Percentiles rank a stretch among this genome's conserved stretches.
phyloP scores from a whole-genome alignment of 92 coral and sea anemone species.

The Zoanthus sansibaricus region DNA sequence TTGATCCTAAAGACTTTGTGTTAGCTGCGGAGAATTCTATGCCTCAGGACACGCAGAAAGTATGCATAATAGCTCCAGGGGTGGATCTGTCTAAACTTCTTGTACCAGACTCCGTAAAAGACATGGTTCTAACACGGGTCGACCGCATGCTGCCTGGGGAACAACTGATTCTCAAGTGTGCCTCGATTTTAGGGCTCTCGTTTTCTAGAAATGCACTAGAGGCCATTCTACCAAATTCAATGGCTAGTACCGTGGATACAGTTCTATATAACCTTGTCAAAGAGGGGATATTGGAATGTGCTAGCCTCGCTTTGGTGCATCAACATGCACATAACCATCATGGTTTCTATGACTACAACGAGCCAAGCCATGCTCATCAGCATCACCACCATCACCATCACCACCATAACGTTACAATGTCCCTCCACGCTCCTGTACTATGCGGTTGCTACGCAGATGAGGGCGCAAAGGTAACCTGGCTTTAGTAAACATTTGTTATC shows the following conservation, averaged over 20 bases:
- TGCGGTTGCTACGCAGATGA: slow-evolving; percentile 97
- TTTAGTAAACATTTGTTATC: too few relatives aligned
- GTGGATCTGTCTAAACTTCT: slow-evolving; percentile 84
- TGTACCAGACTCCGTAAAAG: slow-evolving; percentile 96
- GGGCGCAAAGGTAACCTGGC: slow-evolving; percentile 72
- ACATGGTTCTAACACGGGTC: slow-evolving; percentile 96
- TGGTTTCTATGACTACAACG: slow-evolving; percentile 94
- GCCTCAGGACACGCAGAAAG: slow-evolving; percentile 79
- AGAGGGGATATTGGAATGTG: slow-evolving; percentile 93
- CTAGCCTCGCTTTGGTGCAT: slow-evolving; percentile 88
- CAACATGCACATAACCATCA: slow-evolving; percentile 96
- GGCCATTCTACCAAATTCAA: slow-evolving; percentile 85
- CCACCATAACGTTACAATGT: slow-evolving; percentile 91
- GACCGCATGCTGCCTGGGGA: slow-evolving; percentile 95
- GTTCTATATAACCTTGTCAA: slow-evolving; percentile 88
- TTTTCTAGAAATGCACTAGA: slow-evolving; percentile 84
- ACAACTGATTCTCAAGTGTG: slow-evolving; percentile 89
- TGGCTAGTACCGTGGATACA: slow-evolving; percentile 67
- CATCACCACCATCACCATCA: slow-evolving; percentile 99
- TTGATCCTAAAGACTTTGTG: slow-evolving; percentile 72
- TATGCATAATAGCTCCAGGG: slow-evolving; percentile 89
- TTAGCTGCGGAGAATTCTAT: slow-evolving; percentile 70
- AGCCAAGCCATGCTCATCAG: slow-evolving; percentile 89
- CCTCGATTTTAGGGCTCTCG: slow-evolving; percentile 84
- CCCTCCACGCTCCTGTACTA: slow-evolving; percentile 86